Evolutionary conservation across 2,797 vertebrate genomes (phyloP).

Genomic region (Champsocephalus esox): DNA sequence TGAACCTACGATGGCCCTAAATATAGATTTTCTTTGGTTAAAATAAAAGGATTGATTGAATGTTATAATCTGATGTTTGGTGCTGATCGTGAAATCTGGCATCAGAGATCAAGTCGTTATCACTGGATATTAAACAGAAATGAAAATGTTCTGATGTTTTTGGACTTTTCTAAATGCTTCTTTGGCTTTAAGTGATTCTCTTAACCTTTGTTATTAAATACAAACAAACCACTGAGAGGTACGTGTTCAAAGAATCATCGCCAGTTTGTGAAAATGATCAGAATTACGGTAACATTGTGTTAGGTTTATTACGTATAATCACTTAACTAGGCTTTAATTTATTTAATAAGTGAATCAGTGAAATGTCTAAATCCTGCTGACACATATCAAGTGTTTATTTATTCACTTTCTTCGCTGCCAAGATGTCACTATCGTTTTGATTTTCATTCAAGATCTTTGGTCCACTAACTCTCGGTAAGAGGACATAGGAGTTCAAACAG

Average conservation of each 20-base stretch:
- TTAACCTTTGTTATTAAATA: too few species aligned
- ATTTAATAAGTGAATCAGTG: constrained; percentile 7
- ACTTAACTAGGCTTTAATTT: background rate
- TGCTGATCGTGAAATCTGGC: background rate
- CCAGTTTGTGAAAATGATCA: too few species aligned
- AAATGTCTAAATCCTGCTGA: constrained; percentile 26
- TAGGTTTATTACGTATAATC: background rate
- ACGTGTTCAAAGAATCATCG: too few species aligned
- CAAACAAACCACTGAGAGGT: too few species aligned
- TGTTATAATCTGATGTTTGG: constrained; percentile 7
- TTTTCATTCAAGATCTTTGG: too few species aligned
- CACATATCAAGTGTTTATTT: constrained; percentile 8
- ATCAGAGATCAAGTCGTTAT: constrained; percentile 47
- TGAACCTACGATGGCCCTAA: too few species aligned
- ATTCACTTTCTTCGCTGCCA: constrained; percentile 1
- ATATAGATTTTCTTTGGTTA: too few species aligned
- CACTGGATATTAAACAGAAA: constrained; percentile 66
- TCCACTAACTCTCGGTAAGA: background rate
- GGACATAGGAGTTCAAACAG: background rate
- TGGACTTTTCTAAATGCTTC: too few species aligned
- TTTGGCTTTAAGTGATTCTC: too few species aligned
- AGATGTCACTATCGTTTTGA: background rate
- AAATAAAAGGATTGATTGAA: background rate
- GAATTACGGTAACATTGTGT: background rate
- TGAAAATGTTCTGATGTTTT: too few species aligned